phyloP scores from a whole-genome alignment of 2,113 vertebrate genomes.

The Grammomys dolichurus region DNA sequence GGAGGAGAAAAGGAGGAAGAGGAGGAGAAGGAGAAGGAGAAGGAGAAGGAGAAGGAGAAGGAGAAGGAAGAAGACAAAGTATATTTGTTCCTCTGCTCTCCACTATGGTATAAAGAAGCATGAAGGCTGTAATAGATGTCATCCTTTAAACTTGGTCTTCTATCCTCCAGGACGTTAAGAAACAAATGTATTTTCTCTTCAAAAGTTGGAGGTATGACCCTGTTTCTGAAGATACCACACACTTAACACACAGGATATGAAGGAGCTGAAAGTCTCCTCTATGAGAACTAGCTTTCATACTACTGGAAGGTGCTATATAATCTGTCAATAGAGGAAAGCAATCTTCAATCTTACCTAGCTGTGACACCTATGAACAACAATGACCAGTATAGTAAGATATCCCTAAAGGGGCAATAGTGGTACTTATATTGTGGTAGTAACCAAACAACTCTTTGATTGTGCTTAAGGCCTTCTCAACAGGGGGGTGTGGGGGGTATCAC shows the following conservation, averaged over 20 bases:
- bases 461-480: background rate
- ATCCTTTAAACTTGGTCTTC: background rate
- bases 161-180: background rate
- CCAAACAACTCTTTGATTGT: background rate
- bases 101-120: background rate
- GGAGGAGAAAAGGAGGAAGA: too few species aligned
- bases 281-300: background rate
- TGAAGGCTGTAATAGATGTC: background rate
- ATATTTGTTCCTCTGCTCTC: background rate
- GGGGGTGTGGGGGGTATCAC: background rate
- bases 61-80: too few species aligned
- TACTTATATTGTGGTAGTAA: background rate
- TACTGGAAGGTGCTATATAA: background rate
- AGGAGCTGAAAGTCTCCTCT: background rate
- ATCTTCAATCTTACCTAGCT: too few species aligned
- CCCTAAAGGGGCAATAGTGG: background rate
- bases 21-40: rapidly evolving
- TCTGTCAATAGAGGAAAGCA: background rate
- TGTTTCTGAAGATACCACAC: background rate
- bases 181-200: background rate
- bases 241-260: background rate
- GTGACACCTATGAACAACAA: background rate
- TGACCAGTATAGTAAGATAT: background rate
- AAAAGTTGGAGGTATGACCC: background rate
- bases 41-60: too few species aligned